A percentile compares a stretch with the other conserved stretches of the same genome.
Conservation (phyloP, 2,888 invertebrate species). For the Trachelus iudaicus region DNA sequence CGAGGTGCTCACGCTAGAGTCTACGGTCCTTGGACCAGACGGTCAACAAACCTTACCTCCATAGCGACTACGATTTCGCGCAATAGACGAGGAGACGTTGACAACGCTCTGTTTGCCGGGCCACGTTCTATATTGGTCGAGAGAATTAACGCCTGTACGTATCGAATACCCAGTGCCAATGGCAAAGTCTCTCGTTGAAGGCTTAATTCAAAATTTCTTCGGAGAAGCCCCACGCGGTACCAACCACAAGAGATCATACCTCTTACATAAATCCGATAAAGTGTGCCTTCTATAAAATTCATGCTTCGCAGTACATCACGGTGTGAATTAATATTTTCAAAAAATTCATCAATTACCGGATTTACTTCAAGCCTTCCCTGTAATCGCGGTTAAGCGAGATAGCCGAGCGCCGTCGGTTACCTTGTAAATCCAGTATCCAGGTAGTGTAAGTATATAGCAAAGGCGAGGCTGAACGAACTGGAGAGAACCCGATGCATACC, state of each 20-base stretch:
- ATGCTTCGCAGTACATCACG: neutral
- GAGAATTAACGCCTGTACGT: neutral
- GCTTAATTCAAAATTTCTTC: neutral
- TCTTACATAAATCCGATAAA: no score
- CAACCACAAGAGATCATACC: neutral
- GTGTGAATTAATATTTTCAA: neutral
- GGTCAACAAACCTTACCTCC: conserved; percentile 17
- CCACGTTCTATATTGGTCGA: neutral
- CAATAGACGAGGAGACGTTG: neutral
- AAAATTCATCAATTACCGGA: neutral
- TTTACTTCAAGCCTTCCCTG: neutral
- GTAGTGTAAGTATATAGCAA: neutral
- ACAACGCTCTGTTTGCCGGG: neutral
- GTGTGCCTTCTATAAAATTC: no score
- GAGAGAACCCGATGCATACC: neutral
- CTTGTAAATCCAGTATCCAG: conserved; percentile 27
- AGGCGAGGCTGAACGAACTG: neutral
- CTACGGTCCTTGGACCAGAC: conserved; percentile 20
- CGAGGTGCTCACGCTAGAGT: neutral
- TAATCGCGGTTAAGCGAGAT: neutral
- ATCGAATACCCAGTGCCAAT: neutral
- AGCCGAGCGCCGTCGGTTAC: conserved; percentile 15
- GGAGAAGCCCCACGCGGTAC: neutral
- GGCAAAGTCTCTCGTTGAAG: neutral
- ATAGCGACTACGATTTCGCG: conserved; percentile 7